These are phyloP conservation scores for Penaeus monodon DNA, from an alignment of 2,888 invertebrate species.

Conservation along the genomic window DNA sequence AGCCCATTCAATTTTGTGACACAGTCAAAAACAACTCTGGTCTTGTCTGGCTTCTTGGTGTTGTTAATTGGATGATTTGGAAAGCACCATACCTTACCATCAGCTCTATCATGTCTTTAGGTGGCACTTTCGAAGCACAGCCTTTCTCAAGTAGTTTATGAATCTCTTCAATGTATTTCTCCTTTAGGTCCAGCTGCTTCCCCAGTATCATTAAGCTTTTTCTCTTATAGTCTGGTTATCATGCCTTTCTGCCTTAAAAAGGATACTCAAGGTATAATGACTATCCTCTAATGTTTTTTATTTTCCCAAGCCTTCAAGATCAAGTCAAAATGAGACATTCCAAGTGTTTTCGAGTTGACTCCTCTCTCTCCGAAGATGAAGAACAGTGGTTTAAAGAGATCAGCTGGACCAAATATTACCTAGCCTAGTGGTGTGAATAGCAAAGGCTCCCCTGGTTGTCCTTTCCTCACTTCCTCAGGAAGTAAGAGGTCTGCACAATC, in stretches of 20 bases:
- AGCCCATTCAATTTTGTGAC: background rate
- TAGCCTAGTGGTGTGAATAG: constrained; percentile 6
- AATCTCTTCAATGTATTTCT: too few relatives aligned
- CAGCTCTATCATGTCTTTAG: constrained; percentile 22
- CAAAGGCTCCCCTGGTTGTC: constrained; percentile 25
- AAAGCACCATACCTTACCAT: constrained; percentile 32
- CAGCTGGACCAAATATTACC: too few relatives aligned
- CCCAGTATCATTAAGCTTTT: too few relatives aligned
- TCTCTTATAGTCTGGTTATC: too few relatives aligned
- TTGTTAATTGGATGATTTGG: constrained; percentile 27
- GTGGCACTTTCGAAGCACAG: constrained; percentile 3
- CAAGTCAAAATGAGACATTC: constrained; percentile 22
- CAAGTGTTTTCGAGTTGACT: constrained; percentile 23
- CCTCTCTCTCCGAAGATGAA: constrained; percentile 14
- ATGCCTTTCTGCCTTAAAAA: constrained; percentile 33
- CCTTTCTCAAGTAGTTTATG: background rate
- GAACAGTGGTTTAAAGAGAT: constrained; percentile 9
- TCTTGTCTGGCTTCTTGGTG: constrained; percentile 34
- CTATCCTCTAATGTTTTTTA: constrained; percentile 1
- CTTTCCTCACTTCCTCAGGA: constrained; percentile 25
- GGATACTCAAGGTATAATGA: constrained; percentile 32
- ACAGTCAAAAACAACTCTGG: constrained; percentile 32
- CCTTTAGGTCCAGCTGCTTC: too few relatives aligned
- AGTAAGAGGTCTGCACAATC: constrained; percentile 34
- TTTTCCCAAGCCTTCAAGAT: constrained; percentile 24